Conservation (phyloP, 1,140 invertebrate genomes). For the Scylla paramamosain region DNA sequence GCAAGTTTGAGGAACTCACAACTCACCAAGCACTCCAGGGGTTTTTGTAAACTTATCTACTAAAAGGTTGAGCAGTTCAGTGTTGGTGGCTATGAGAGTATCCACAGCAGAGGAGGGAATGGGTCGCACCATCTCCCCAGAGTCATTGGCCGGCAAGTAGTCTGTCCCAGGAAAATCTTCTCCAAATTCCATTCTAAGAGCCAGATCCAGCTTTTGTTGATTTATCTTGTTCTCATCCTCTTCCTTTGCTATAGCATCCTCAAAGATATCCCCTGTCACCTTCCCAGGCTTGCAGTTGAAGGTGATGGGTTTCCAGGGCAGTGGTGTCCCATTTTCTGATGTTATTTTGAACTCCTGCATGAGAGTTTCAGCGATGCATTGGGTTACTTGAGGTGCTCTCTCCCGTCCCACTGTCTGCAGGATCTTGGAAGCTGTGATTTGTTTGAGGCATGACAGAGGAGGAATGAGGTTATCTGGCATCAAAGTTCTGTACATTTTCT, state of each 20-base stretch:
- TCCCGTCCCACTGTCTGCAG: constrained; percentile 74
- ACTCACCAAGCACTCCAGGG: constrained; percentile 63
- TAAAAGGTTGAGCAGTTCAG: constrained; percentile 65
- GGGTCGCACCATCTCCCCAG: constrained; percentile 61
- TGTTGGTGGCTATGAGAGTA: constrained; percentile 71
- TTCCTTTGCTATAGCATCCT: constrained; percentile 76
- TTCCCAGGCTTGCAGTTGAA: constrained; percentile 48
- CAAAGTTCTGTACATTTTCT: constrained; percentile 54
- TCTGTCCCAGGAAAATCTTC: constrained; percentile 77
- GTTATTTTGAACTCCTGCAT: constrained; percentile 70
- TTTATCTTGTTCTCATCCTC: constrained; percentile 77
- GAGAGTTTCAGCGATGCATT: constrained; percentile 72
- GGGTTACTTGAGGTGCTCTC: constrained; percentile 70
- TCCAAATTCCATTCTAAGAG: constrained; percentile 76
- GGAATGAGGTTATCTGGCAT: constrained; percentile 74
- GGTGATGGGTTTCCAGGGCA: constrained; percentile 75
- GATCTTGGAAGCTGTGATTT: constrained; percentile 76
- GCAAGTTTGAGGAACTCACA: background rate
- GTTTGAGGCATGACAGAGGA: constrained; percentile 67
- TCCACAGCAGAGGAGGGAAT: constrained; percentile 68
- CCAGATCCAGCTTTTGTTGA: constrained; percentile 75
- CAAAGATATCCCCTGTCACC: constrained; percentile 73
- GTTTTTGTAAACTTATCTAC: constrained; percentile 73
- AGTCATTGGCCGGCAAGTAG: constrained; percentile 70
- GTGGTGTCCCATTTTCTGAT: constrained; percentile 71